phyloP scores from a whole-genome alignment of 1,140 invertebrate species.

The Camponotus floridanus region DNA sequence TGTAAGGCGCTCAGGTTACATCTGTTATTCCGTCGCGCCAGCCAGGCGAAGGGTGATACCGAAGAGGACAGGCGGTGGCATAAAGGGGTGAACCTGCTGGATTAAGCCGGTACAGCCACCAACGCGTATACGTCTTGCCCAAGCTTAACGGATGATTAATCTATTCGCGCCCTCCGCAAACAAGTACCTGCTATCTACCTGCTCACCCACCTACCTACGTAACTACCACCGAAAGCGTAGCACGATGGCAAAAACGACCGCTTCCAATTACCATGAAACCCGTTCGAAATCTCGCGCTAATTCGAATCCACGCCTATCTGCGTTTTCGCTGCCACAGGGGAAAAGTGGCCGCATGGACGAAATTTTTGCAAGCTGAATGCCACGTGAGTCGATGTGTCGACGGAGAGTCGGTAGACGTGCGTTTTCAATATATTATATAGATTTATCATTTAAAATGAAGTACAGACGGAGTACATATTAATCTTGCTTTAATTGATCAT shows the following conservation, averaged over 20 bases:
- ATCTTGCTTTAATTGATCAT: constrained; percentile 50
- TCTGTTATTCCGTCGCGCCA: constrained; percentile 66
- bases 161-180: constrained; percentile 82
- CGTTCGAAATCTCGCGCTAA: constrained; percentile 74
- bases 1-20: constrained; percentile 67
- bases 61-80: constrained; percentile 70
- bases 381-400: constrained; percentile 3
- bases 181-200: constrained; percentile 74
- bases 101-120: constrained; percentile 78
- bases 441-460: background rate
- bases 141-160: constrained; percentile 84
- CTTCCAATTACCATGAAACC: constrained; percentile 76
- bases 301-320: constrained; percentile 67
- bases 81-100: constrained; percentile 70
- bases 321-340: constrained; percentile 27
- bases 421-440: background rate
- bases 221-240: constrained; percentile 54
- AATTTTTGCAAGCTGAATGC: constrained; percentile 39
- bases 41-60: constrained; percentile 58
- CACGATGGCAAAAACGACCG: constrained; percentile 72
- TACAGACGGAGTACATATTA: background rate
- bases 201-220: constrained; percentile 52
- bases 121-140: constrained; percentile 78
- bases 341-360: constrained; percentile 28
- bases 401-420: background rate